These are phyloP conservation scores for Platalea minor DNA, from an alignment of 2,797 vertebrate species.

Conservation along the genomic window DNA sequence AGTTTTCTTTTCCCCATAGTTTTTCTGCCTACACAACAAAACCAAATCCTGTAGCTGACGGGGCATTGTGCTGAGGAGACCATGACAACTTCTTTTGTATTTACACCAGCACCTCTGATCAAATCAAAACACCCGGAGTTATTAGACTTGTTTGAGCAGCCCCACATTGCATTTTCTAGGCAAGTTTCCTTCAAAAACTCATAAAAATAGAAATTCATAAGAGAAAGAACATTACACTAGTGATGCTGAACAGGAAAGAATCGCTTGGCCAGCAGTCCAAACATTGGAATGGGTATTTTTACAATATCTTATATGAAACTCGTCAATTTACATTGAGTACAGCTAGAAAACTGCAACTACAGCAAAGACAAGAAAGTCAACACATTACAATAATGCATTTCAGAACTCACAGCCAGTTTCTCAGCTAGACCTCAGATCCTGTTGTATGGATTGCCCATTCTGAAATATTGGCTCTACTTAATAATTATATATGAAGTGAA, in stretches of 20 bases:
- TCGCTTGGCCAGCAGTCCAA: constrained; percentile 50
- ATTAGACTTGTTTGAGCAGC: constrained; percentile 46
- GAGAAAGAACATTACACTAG: constrained; percentile 28
- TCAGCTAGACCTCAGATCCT: constrained; percentile 12
- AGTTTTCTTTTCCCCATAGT: background rate
- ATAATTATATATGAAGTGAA: background rate
- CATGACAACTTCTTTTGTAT: constrained; percentile 20
- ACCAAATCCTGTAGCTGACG: background rate
- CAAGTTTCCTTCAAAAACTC: constrained; percentile 41
- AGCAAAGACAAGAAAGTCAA: constrained; percentile 32
- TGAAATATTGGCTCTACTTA: background rate
- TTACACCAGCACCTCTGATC: constrained; percentile 2
- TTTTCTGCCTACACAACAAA: constrained; percentile 38
- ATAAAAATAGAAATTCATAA: constrained; percentile 67
- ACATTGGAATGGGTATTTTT: constrained; percentile 45
- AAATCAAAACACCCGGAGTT: constrained; percentile 20
- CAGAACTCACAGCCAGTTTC: constrained; percentile 15
- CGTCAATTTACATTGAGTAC: constrained; percentile 53
- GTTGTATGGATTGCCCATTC: background rate
- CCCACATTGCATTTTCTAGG: constrained; percentile 16
- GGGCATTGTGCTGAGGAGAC: background rate
- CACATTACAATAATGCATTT: constrained; percentile 9
- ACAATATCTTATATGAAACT: constrained; percentile 39
- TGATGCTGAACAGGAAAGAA: constrained; percentile 35
- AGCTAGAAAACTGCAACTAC: constrained; percentile 5